Percentiles rank a stretch among this genome's conserved stretches.
Evolutionary conservation across 2,888 invertebrate genomes (phyloP).

Genomic region (Lysandra coridon): DNA sequence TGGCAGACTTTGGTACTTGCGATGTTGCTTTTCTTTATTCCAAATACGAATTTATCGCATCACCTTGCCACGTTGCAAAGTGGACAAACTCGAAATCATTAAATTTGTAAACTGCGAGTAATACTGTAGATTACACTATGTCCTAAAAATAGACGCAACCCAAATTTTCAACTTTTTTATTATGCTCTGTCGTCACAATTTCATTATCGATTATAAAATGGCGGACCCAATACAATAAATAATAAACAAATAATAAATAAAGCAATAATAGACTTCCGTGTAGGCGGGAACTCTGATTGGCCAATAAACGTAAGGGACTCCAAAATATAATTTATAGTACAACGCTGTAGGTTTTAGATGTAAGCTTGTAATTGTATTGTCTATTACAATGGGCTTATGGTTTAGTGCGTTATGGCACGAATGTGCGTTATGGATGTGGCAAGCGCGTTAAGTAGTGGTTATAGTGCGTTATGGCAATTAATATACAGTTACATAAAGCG

Average conservation of each 20-base stretch:
- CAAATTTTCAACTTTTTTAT: neutral
- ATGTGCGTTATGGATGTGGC: neutral
- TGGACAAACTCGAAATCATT: too few relatives aligned
- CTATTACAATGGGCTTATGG: neutral
- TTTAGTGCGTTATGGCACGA: neutral
- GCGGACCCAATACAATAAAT: slow-evolving; percentile 37
- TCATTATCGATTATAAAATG: slow-evolving; percentile 46
- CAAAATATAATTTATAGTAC: slow-evolving; percentile 19
- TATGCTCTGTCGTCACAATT: slow-evolving; percentile 42
- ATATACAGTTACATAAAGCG: neutral
- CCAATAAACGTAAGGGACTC: slow-evolving; percentile 52
- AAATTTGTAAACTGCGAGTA: too few relatives aligned
- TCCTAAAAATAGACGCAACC: too few relatives aligned
- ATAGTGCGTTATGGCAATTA: neutral
- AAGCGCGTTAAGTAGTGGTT: neutral
- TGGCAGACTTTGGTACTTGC: too few relatives aligned
- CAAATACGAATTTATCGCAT: too few relatives aligned
- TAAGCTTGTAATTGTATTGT: neutral
- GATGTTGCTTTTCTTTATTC: too few relatives aligned
- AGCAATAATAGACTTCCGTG: slow-evolving; percentile 52
- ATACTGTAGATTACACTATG: too few relatives aligned
- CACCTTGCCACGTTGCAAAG: too few relatives aligned
- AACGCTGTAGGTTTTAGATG: slow-evolving; percentile 38
- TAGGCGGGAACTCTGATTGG: slow-evolving; percentile 60
- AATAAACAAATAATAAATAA: slow-evolving; percentile 49